Conservation (phyloP, 2,113 vertebrate genomes). For the Bombycilla garrulus region DNA sequence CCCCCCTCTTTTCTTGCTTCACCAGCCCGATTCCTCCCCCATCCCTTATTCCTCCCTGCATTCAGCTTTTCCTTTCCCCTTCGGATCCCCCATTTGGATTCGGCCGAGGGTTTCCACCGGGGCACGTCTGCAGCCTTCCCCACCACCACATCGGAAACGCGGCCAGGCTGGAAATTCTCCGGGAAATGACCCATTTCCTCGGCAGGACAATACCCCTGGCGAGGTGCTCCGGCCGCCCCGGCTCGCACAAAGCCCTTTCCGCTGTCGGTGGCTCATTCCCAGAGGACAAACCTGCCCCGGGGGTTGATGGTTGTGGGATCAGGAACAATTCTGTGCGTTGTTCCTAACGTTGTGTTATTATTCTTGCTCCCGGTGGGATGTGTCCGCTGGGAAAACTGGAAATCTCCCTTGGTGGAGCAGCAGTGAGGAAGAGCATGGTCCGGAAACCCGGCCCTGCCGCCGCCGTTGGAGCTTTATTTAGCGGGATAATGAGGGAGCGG, state of each 20-base stretch:
- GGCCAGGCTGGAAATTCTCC: constrained; percentile 1
- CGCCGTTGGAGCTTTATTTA: neutral
- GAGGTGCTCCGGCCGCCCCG: neutral
- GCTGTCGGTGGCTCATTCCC: neutral
- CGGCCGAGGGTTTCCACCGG: neutral
- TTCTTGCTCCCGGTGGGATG: neutral
- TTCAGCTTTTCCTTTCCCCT: neutral
- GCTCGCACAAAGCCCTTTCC: neutral
- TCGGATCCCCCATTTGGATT: neutral
- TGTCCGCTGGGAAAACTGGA: neutral
- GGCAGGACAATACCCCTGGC: constrained; percentile 16
- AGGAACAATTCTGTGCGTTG: neutral
- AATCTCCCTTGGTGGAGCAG: neutral
- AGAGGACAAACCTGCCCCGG: neutral
- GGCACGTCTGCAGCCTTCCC: neutral
- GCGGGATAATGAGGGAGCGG: constrained; percentile 45
- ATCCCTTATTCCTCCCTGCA: neutral
- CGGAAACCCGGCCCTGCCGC: constrained; percentile 33
- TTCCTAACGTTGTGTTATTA: neutral
- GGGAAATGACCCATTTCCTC: constrained; percentile 63
- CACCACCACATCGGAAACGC: neutral
- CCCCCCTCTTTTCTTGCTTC: neutral
- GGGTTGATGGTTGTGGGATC: neutral
- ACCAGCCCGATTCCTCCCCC: neutral
- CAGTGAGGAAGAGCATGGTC: neutral